phyloP scores from a whole-genome alignment of 2,797 vertebrate genomes.

The Silurus lanzhouensis region DNA sequence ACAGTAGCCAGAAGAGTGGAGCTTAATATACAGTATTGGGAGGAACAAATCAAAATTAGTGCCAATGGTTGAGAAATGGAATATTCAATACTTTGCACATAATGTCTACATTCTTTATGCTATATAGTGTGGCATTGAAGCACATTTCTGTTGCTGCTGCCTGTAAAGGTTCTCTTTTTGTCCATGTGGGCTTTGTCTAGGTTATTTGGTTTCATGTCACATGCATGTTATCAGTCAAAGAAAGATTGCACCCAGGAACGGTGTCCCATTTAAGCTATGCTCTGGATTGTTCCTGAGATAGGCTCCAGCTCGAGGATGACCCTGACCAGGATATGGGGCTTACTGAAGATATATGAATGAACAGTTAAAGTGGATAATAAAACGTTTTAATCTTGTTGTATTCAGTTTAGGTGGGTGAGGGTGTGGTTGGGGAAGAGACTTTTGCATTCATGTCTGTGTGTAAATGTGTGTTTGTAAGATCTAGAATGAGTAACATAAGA shows the following conservation, averaged over 20 bases:
- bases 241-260: background rate
- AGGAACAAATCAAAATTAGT: background rate
- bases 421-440: background rate
- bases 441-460: background rate
- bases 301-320: background rate
- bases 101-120: background rate
- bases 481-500: background rate
- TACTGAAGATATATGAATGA: background rate
- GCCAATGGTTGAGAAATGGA: background rate
- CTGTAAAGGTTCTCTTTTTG: background rate
- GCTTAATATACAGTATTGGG: no score
- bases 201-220: background rate
- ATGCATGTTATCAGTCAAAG: background rate
- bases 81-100: background rate
- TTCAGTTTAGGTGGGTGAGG: background rate
- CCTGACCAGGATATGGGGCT: background rate
- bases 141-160: background rate
- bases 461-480: background rate
- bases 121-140: background rate
- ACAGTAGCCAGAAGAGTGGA: no score
- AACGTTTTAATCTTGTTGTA: background rate
- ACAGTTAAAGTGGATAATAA: background rate
- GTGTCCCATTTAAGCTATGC: background rate
- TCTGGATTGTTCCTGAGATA: background rate
- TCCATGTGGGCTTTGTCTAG: background rate